phyloP scores from a whole-genome alignment of 2,113 vertebrate genomes.

The Aix galericulata region DNA sequence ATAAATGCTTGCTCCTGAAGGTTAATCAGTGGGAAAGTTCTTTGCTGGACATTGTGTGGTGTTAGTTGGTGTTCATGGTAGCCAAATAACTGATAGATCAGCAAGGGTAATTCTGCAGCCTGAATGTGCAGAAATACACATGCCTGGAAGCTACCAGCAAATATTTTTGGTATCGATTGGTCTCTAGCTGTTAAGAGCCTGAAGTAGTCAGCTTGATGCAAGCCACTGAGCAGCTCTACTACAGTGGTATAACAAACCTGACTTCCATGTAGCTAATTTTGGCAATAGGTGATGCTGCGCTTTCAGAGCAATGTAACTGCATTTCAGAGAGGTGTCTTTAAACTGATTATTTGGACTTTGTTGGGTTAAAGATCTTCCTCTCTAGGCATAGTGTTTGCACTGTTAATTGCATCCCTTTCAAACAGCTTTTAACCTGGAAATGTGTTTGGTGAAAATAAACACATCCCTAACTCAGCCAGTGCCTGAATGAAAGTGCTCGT shows the following conservation, averaged over 20 bases:
- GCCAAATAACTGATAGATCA: neutral
- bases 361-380: too few relatives aligned
- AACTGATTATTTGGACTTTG: neutral
- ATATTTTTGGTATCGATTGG: neutral
- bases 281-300: fast-evolving
- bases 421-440: neutral
- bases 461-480: neutral
- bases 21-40: neutral
- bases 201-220: neutral
- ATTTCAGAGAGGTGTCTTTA: neutral
- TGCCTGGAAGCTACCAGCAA: neutral
- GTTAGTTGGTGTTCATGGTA: neutral
- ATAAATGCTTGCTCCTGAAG: neutral
- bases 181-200: neutral
- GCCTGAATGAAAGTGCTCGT: neutral
- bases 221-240: neutral
- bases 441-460: neutral
- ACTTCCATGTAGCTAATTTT: neutral
- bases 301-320: neutral
- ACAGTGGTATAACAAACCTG: neutral
- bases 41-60: neutral
- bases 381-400: too few relatives aligned
- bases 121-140: neutral
- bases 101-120: neutral
- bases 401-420: too few relatives aligned